phyloP scores from a whole-genome alignment of 2,888 invertebrate species.

The Galerucella calmariensis region DNA sequence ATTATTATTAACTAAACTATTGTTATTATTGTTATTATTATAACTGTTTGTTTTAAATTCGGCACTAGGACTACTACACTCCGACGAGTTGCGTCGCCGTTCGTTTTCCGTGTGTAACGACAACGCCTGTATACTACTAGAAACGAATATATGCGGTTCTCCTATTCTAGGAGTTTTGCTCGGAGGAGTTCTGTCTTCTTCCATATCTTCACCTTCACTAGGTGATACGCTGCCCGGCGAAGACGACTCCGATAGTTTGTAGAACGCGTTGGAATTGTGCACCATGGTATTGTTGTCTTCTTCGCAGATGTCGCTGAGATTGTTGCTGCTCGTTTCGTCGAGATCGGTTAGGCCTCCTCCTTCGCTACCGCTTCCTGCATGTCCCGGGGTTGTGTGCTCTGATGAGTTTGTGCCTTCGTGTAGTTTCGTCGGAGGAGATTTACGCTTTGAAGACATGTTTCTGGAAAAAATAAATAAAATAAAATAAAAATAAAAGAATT shows the following conservation, averaged over 20 bases:
- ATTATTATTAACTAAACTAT: conserved; percentile 74
- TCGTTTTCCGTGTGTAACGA: conserved; percentile 70
- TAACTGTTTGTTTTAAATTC: conserved; percentile 73
- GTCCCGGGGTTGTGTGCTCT: conserved; percentile 63
- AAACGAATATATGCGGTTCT: conserved; percentile 55
- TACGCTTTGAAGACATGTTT: conserved; percentile 97
- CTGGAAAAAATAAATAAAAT: conserved; percentile 69
- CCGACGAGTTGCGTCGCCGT: conserved; percentile 70
- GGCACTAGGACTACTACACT: conserved; percentile 79
- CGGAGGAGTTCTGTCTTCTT: conserved; percentile 63
- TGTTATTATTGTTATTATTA: conserved; percentile 70
- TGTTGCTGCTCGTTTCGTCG: conserved; percentile 70
- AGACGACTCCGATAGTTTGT: conserved; percentile 62
- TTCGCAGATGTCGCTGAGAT: conserved; percentile 71
- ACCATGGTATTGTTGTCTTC: conserved; percentile 66
- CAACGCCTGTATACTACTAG: conserved; percentile 60
- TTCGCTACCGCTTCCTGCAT: conserved; percentile 70
- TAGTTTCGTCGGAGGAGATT: conserved; percentile 94
- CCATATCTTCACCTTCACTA: conserved; percentile 64
- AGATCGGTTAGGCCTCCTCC: conserved; percentile 68
- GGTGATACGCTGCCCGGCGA: conserved; percentile 63
- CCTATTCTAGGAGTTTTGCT: conserved; percentile 63
- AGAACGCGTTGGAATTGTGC: conserved; percentile 58
- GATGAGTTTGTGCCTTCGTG: conserved; percentile 74
- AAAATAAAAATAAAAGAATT: not conserved